These are phyloP conservation scores for Agrotis ipsilon DNA, from an alignment of 2,888 invertebrate species.

Conservation along the genomic window DNA sequence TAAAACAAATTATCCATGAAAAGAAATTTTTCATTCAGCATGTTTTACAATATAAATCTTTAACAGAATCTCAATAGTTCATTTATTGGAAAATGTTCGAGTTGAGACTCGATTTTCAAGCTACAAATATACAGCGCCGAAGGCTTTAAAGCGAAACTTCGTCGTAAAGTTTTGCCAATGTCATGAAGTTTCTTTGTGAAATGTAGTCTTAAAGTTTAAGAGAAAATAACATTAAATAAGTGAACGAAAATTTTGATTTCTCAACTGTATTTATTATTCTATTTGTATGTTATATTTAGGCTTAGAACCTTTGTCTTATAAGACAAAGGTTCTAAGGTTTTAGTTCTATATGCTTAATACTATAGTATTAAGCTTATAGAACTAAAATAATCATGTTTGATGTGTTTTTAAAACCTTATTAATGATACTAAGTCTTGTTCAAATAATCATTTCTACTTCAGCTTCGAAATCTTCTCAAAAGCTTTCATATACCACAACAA, in stretches of 20 bases:
- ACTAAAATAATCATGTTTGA: no score
- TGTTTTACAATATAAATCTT: background rate
- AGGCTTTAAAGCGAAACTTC: conserved; percentile 38
- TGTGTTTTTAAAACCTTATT: background rate
- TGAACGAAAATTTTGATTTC: conserved; percentile 28
- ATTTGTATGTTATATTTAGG: background rate
- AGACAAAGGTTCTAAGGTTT: no score
- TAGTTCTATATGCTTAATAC: no score
- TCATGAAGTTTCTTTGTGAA: conserved; percentile 50
- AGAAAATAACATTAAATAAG: conserved; percentile 24
- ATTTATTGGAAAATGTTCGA: conserved; percentile 34
- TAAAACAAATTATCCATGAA: background rate
- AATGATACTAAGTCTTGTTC: conserved; percentile 2
- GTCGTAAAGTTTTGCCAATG: conserved; percentile 46
- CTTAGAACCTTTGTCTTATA: no score
- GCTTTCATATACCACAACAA: conserved; percentile 45
- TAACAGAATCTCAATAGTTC: conserved; percentile 19
- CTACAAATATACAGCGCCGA: conserved; percentile 30
- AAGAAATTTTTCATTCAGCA: conserved; percentile 3
- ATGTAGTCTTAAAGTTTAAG: conserved; percentile 41
- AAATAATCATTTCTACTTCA: conserved; percentile 6
- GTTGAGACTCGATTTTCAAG: conserved; percentile 26
- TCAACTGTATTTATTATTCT: conserved; percentile 10
- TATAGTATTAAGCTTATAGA: background rate
- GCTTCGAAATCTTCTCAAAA: conserved; percentile 2